Evolutionary conservation across 2,113 vertebrate species (phyloP), one percentile per base, ranked within the genome.

Genomic region (Apus apus): DNA sequence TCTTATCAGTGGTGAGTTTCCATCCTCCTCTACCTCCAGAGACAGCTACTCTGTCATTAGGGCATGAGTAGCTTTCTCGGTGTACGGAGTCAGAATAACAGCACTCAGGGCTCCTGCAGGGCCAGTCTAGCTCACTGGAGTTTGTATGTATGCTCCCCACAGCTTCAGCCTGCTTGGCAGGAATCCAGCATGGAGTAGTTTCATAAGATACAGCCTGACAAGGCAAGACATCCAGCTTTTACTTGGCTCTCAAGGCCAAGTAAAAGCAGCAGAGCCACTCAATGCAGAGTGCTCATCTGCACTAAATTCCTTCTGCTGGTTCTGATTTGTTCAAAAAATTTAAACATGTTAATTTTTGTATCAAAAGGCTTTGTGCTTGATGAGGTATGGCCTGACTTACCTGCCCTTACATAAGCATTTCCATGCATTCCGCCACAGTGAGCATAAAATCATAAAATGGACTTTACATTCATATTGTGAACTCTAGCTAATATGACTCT

Each of bases 401-500:
- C 60, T 27, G 16, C 26, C 34, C 15, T 40, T 64, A 57, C 21
- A 16, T 23, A 40, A 1, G n/a, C 25, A 57, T 34, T 56, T 70
- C 46, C 40, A 19, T 30, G 43, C 29, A 51, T 15, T 34, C 8
- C 16, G 7, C 20, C 17, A 1, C 26, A 65, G 8, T 2, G 16
- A 38, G 19, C 45, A 26, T 20, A 77, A 67, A 88, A 51, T 12
- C 34, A 38, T 53, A 48, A 75, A 67, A 70, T 1, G 23, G 23
- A n/a, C 11, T 66, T 68, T 21, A 45, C 4, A 25, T 45, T 56
- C 3, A 1, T 48, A 30, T 12, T 66, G 45, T 70, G 36, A 86
- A 53, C 20, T 45, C n/a, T 43, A 50, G 18, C 45, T 73, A 38
- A 45, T 21, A 27, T 0, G 0, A 4, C 29, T 65, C 6, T n/a